Percentiles rank a stretch among this genome's conserved stretches.
Evolutionary conservation across 2,797 vertebrate species (phyloP).

Genomic region (Potorous gilbertii): DNA sequence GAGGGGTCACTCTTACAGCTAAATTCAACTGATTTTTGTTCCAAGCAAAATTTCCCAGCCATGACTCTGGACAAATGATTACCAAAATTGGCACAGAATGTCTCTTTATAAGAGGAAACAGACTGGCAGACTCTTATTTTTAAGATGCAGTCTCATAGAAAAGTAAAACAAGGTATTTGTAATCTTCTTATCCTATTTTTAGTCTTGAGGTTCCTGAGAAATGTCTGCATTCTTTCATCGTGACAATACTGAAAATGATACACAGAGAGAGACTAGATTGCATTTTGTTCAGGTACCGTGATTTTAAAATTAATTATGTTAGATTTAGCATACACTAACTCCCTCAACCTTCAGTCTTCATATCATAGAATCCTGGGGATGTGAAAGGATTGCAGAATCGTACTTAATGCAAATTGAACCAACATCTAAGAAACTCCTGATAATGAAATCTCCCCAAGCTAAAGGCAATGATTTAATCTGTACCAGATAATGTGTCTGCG

Average conservation of each 20-base stretch:
- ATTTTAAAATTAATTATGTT: constrained; percentile 47
- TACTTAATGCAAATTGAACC: background rate
- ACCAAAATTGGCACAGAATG: constrained; percentile 45
- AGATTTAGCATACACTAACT: constrained; percentile 29
- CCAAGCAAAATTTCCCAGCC: constrained; percentile 32
- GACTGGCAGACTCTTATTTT: constrained; percentile 17
- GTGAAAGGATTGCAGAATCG: background rate
- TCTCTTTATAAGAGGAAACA: constrained; percentile 53
- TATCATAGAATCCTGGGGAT: constrained; percentile 27
- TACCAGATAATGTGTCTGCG: background rate
- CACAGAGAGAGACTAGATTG: constrained; percentile 15
- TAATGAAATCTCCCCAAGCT: background rate
- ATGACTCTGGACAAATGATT: constrained; percentile 31
- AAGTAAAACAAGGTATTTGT: constrained; percentile 18
- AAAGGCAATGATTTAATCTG: constrained; percentile 21
- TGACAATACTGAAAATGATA: constrained; percentile 57
- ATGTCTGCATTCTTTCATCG: constrained; percentile 33
- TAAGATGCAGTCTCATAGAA: constrained; percentile 46
- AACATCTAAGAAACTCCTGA: background rate
- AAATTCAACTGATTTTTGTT: constrained; percentile 9
- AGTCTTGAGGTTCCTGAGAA: constrained; percentile 61
- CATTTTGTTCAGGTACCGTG: constrained; percentile 9
- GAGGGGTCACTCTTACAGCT: background rate
- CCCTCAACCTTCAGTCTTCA: background rate
- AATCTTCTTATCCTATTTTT: constrained; percentile 65